phyloP scores from a whole-genome alignment of 2,797 vertebrate genomes.

The Rhincodon typus region DNA sequence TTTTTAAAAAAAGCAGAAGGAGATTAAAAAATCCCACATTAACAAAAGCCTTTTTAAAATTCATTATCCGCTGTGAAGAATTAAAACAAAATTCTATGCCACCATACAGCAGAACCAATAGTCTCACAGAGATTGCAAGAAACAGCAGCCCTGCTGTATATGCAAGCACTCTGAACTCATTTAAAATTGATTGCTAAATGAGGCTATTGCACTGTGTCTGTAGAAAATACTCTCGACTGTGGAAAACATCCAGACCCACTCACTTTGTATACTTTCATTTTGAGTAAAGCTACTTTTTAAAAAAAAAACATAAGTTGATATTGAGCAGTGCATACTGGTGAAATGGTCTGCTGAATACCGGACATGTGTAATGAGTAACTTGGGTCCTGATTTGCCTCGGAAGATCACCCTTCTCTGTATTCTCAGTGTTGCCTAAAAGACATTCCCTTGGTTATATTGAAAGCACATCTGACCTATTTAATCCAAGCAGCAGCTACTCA shows the following conservation, averaged over 20 bases:
- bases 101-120: background rate
- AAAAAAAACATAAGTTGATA: background rate
- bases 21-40: background rate
- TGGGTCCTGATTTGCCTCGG: background rate
- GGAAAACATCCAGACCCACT: background rate
- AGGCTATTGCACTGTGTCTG: background rate
- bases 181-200: background rate
- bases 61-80: background rate
- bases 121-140: background rate
- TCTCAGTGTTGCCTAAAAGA: too few relatives aligned
- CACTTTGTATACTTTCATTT: background rate
- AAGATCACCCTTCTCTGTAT: background rate
- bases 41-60: slow-evolving; percentile 13
- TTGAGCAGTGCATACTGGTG: background rate
- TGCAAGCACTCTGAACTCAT: background rate
- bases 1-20: background rate
- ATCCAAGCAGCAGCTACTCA: background rate
- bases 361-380: background rate
- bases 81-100: background rate
- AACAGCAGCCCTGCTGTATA: background rate
- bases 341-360: background rate
- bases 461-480: background rate
- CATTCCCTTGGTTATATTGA: background rate
- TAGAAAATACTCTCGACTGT: slow-evolving; percentile 12
- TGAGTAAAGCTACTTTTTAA: background rate